A percentile compares a stretch with the other conserved stretches of the same genome.
phyloP scores from a whole-genome alignment of 1,140 invertebrate genomes.

The Babylonia areolata region DNA sequence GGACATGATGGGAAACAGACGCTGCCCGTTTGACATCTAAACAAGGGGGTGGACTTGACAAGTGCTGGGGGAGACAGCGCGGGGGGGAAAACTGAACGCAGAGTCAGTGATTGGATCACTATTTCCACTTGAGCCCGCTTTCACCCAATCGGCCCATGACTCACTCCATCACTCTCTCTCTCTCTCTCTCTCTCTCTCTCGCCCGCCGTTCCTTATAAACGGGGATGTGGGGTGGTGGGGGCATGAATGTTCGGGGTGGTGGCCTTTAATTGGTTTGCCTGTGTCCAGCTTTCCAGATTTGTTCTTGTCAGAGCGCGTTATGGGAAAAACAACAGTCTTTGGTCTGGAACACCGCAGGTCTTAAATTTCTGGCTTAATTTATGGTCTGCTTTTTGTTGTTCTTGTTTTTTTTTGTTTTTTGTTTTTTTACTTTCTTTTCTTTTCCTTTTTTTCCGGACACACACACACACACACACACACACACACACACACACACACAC shows the following conservation, averaged over 20 bases:
- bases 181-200: background rate
- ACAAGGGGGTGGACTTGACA: background rate
- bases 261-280: slow-evolving; percentile 12
- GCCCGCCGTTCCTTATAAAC: too few species aligned
- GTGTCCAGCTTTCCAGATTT: background rate
- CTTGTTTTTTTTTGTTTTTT: background rate
- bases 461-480: background rate
- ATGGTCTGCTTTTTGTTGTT: background rate
- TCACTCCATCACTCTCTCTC: background rate
- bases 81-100: background rate
- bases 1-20: slow-evolving; percentile 2
- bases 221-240: background rate
- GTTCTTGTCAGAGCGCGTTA: slow-evolving; percentile 8
- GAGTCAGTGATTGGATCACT: slow-evolving; percentile 17
- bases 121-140: slow-evolving; percentile 11
- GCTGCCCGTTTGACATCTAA: background rate
- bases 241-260: background rate
- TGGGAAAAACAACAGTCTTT: background rate
- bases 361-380: background rate
- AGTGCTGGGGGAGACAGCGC: slow-evolving; percentile 3
- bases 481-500: too few species aligned
- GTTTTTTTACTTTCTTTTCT: background rate
- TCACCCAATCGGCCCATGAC: background rate
- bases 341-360: background rate
- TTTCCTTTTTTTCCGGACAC: background rate